A percentile compares a stretch with the other conserved stretches of the same genome.
Evolutionary conservation across 2,888 invertebrate genomes (phyloP).

Genomic region (Spilarctia lutea): DNA sequence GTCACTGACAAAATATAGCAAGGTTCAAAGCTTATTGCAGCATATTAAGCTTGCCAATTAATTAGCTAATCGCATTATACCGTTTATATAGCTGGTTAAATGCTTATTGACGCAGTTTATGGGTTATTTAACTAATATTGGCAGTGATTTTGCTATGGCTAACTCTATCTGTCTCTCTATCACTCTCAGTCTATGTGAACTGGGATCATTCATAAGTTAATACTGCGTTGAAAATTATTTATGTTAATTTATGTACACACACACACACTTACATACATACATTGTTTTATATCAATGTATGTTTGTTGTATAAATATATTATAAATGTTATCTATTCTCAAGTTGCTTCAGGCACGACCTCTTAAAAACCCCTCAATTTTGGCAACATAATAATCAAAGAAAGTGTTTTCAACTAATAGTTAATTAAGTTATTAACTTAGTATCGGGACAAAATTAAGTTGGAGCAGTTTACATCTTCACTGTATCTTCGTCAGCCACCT

Average conservation of each 20-base stretch:
- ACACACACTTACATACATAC: too few species aligned
- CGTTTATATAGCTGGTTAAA: conserved; percentile 15
- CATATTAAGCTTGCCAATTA: conserved; percentile 13
- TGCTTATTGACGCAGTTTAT: conserved; percentile 15
- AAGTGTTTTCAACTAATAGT: not conserved
- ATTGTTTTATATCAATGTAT: not conserved
- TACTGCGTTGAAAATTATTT: not conserved
- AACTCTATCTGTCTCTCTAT: too few species aligned
- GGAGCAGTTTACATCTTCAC: conserved; percentile 2
- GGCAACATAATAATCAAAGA: not conserved
- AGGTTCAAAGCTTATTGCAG: too few species aligned
- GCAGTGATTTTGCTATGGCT: conserved; percentile 6
- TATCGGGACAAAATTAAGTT: conserved; percentile 16
- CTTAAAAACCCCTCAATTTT: not conserved
- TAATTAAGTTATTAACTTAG: conserved; percentile 9
- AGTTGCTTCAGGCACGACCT: not conserved
- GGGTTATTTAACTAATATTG: conserved; percentile 13
- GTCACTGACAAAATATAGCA: too few species aligned
- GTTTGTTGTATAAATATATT: too few species aligned
- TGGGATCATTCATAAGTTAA: not conserved
- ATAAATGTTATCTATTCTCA: not conserved
- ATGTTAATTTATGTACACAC: too few species aligned
- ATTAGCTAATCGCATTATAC: conserved; percentile 14
- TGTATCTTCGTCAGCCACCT: conserved; percentile 22
- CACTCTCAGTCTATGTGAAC: not conserved